Percentiles rank a stretch among this genome's conserved stretches.
Conservation (phyloP, 53 echinoderm and acorn worm species). For the Glandiceps talaboti region DNA sequence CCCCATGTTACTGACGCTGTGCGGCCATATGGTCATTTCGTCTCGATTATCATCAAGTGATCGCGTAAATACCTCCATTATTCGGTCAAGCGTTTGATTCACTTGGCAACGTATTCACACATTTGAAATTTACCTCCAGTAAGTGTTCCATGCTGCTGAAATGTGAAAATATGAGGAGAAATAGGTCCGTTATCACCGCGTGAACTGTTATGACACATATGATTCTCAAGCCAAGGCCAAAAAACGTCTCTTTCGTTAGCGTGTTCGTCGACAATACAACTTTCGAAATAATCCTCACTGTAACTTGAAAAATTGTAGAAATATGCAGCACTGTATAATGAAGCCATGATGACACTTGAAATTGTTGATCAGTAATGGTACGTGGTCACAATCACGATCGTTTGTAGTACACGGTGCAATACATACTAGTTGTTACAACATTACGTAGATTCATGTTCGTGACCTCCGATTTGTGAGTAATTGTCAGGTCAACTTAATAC, state of each 20-base stretch:
- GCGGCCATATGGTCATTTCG: neutral
- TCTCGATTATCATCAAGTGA: neutral
- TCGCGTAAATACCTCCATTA: too few relatives aligned
- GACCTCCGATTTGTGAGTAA: too few relatives aligned
- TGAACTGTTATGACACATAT: neutral
- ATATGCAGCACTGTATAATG: neutral
- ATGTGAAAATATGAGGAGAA: neutral
- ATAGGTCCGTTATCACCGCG: neutral
- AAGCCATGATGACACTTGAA: neutral
- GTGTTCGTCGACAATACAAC: too few relatives aligned
- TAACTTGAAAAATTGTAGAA: neutral
- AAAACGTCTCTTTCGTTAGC: neutral
- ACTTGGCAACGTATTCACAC: too few relatives aligned
- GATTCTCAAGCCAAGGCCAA: neutral
- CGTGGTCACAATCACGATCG: neutral
- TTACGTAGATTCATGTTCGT: too few relatives aligned
- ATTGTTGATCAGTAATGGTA: neutral
- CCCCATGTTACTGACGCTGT: neutral
- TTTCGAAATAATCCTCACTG: neutral
- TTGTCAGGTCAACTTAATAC: too few relatives aligned
- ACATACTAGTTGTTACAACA: too few relatives aligned
- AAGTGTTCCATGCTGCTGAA: neutral
- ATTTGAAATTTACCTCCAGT: neutral
- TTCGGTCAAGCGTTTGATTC: too few relatives aligned
- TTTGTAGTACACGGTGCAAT: neutral